A percentile compares a stretch with the other conserved stretches of the same genome.
Conservation (phyloP, 2,797 vertebrate species). For the Balearica regulorum region DNA sequence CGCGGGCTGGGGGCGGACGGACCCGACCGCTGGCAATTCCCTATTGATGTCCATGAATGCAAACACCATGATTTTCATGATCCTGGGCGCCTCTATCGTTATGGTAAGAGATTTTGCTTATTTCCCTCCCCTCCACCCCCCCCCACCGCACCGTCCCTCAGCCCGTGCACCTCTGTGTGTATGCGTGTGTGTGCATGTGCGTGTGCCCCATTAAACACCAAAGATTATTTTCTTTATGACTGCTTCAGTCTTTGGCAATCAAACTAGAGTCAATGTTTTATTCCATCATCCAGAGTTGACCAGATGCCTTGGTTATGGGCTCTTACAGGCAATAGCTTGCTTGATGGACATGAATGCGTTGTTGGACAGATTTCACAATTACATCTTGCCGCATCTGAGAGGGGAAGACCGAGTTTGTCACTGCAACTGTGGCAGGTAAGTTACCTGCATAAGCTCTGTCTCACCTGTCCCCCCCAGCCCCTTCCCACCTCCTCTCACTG, state of each 20-base stretch:
- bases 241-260: conserved; percentile 51
- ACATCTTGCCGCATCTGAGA: conserved; percentile 98
- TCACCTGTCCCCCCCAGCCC: neutral
- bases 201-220: neutral
- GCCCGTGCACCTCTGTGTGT: neutral
- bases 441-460: neutral
- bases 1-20: conserved; percentile 77
- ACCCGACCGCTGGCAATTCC: conserved; percentile 81
- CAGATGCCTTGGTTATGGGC: conserved; percentile 74
- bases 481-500: neutral
- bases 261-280: conserved; percentile 65
- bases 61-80: conserved; percentile 99
- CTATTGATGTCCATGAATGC: conserved; percentile 96
- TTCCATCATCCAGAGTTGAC: conserved; percentile 71
- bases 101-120: conserved; percentile 86
- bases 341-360: conserved; percentile 99
- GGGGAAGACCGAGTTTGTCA: conserved; percentile 99
- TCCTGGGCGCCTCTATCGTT: conserved; percentile 97
- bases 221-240: conserved; percentile 1
- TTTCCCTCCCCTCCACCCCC: neutral
- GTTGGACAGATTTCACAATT: conserved; percentile 99
- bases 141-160: neutral
- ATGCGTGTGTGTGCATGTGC: neutral
- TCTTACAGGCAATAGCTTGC: conserved; percentile 99
- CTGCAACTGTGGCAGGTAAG: conserved; percentile 99